phyloP scores from a whole-genome alignment of 2,113 vertebrate genomes.

The Rhinolophus ferrumequinum region DNA sequence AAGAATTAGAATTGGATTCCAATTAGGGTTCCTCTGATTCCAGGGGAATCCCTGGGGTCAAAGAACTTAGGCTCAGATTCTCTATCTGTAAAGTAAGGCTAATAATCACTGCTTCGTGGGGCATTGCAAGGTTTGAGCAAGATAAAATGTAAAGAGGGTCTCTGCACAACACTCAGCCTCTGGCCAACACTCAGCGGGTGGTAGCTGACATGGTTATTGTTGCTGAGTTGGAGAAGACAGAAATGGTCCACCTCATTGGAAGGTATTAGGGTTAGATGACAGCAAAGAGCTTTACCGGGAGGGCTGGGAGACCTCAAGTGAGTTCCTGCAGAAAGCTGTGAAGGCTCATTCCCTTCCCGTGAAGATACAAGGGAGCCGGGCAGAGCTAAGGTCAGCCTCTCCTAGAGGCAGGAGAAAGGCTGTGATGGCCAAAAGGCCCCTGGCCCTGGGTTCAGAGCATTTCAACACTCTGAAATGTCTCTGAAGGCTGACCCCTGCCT shows the following conservation, averaged over 20 bases:
- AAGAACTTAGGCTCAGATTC: not conserved
- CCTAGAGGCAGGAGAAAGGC: not conserved
- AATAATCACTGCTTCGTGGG: not conserved
- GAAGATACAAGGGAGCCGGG: not conserved
- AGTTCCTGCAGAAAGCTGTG: not conserved
- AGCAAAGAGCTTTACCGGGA: not conserved
- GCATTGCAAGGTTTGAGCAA: not conserved
- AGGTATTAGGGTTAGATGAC: not conserved
- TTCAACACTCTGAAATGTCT: not conserved
- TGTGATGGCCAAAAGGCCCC: not conserved
- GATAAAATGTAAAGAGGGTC: not conserved
- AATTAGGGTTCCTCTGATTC: not conserved
- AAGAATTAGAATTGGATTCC: not conserved
- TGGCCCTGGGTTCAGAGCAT: not conserved
- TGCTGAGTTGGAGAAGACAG: not conserved
- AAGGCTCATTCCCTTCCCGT: not conserved
- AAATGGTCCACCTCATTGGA: not conserved
- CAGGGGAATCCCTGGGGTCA: not conserved
- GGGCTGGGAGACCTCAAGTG: not conserved
- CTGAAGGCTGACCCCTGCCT: not conserved
- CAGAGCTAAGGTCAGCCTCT: not conserved
- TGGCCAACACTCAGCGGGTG: not conserved
- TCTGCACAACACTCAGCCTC: fast-evolving
- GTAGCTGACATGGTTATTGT: not conserved
- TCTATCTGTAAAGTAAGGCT: not conserved